Evolutionary conservation across 2,797 vertebrate species (phyloP).

Genomic region (Sus cebifrons): DNA sequence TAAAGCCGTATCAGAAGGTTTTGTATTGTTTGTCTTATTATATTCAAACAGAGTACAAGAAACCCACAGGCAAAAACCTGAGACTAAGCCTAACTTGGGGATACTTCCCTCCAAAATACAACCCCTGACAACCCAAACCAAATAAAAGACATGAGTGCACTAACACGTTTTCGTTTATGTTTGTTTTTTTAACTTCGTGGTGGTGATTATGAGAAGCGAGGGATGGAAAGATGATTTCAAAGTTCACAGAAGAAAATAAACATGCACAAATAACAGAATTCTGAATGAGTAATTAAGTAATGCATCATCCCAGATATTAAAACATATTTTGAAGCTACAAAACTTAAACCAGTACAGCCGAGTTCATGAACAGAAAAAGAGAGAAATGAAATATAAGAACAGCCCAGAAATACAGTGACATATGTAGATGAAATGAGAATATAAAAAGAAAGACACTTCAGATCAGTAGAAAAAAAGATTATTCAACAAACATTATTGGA

Average conservation of each 20-base stretch:
- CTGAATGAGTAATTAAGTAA: conserved; percentile 53
- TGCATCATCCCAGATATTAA: not conserved
- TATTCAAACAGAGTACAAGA: conserved; percentile 45
- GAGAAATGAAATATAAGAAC: not conserved
- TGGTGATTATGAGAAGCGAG: not conserved
- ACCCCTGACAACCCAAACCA: not conserved
- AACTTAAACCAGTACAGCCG: not conserved
- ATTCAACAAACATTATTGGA: conserved; percentile 19
- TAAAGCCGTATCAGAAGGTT: not conserved
- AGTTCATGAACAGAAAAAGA: conserved; percentile 19
- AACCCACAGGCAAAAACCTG: not conserved
- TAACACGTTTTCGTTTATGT: not conserved
- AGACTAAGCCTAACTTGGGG: not conserved
- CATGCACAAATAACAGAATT: conserved; percentile 8
- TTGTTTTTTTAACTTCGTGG: conserved; percentile 20
- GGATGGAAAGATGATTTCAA: conserved; percentile 32
- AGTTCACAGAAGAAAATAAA: conserved; percentile 29
- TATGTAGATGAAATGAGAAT: not conserved
- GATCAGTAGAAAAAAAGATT: not conserved
- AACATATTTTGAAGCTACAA: conserved; percentile 34
- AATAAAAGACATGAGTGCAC: not conserved
- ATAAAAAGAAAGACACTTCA: not conserved
- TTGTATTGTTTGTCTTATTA: not conserved
- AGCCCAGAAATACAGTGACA: not conserved
- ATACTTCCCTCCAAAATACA: conserved; percentile 32